These are phyloP conservation scores for Aythya fuligula DNA, from an alignment of 2,797 vertebrate genomes.

Conservation along the genomic window DNA sequence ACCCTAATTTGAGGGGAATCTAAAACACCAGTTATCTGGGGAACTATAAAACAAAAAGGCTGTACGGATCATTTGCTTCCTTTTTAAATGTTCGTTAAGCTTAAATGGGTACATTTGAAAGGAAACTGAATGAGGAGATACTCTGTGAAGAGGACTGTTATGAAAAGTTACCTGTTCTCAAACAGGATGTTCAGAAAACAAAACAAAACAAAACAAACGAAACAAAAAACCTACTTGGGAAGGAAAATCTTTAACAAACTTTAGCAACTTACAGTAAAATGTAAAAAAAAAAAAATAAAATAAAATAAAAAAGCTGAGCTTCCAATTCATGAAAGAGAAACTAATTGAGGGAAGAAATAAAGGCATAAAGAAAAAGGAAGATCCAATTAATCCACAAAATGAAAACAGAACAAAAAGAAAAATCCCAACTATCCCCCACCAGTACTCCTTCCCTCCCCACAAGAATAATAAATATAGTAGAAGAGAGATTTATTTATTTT, in stretches of 20 bases:
- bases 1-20: background rate
- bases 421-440: background rate
- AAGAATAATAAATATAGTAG: background rate
- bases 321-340: background rate
- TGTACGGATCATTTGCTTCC: background rate
- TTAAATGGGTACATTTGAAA: background rate
- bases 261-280: background rate
- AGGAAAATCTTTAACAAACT: background rate
- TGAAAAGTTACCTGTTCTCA: background rate
- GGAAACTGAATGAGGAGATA: background rate
- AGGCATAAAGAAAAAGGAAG: background rate
- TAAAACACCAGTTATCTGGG: background rate
- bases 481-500: background rate
- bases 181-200: background rate
- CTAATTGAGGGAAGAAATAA: background rate
- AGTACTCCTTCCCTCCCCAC: fast-evolving
- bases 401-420: background rate
- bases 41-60: background rate
- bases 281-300: background rate
- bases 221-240: background rate
- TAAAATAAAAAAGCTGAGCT: background rate
- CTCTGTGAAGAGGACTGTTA: background rate
- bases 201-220: background rate
- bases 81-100: background rate
- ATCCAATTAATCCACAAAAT: background rate